phyloP scores from a whole-genome alignment of 2,888 invertebrate species.

The Trilocha varians region DNA sequence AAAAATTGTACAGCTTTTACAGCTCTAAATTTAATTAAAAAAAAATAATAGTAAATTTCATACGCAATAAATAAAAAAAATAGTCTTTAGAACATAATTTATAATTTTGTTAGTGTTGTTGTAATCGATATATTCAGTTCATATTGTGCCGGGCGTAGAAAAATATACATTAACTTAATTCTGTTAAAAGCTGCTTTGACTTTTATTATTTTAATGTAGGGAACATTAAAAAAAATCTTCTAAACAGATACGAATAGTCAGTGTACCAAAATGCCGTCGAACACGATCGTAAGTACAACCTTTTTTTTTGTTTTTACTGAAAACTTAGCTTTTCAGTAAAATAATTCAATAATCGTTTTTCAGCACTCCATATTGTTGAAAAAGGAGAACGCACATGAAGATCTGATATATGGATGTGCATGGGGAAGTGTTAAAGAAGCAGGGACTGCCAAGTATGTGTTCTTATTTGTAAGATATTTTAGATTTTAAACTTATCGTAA shows the following conservation, averaged over 20 bases:
- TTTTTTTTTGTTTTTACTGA: not conserved
- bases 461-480: no score
- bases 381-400: slow-evolving; percentile 90
- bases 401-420: slow-evolving; percentile 92
- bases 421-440: slow-evolving; percentile 80
- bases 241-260: not conserved
- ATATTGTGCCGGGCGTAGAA: no score
- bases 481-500: no score
- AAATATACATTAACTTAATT: no score
- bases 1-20: no score
- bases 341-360: slow-evolving; percentile 21
- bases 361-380: slow-evolving; percentile 81
- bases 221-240: not conserved
- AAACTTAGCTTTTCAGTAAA: not conserved
- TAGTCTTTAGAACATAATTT: no score
- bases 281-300: slow-evolving; percentile 18
- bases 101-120: no score
- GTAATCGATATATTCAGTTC: no score
- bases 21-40: no score
- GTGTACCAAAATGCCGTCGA: slow-evolving; percentile 18
- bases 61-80: no score
- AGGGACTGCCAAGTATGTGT: slow-evolving; percentile 45
- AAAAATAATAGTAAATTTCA: no score
- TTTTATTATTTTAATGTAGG: not conserved
- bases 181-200: no score